Evolutionary conservation across 2,888 invertebrate species (phyloP), one percentile per base, ranked within the genome.

Genomic region (Pyrrhia umbra): DNA sequence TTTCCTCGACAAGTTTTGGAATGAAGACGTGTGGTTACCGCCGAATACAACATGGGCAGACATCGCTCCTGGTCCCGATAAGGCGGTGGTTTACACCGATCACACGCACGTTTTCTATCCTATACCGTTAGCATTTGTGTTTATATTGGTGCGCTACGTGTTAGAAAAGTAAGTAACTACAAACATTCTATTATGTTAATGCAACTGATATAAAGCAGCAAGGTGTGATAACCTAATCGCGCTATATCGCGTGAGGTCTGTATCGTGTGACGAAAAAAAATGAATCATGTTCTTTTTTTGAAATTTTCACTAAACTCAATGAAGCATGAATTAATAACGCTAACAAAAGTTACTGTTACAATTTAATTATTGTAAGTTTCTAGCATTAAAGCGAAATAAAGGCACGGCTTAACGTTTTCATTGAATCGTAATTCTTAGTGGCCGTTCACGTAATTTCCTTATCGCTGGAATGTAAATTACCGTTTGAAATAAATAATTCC

Each of bases 21-120:
- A 96, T 87, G 97, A 98, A 88, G 92, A 96, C 87, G 95, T 99
- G 88, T 99, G 99, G 99, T 96, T 99, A 85, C 99, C 99, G 80
- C 97, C 98, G 71, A 98, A 98, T 90, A 96, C 96, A 76, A 98
- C 98, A 82, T 99, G 99, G 99, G 96, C 96, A 68, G 97, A 98
- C 88, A 96, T 99, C 67, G 96, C 97, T 82, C 97, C 98, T 55
- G 96, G 96, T 66, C 95, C 96, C 60, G 96, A 96, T 81, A 96
- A 97, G 88, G 96, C 96, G 80, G 95, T 97, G 71, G 96, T 96
- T 77, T 97, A 97, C 93, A 97, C 98, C 61, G 96, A 98, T 88
- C 96, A 96, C 89, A 96, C 96, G 86, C 97, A 99, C 95, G 95
- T 99, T 83, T 95, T 97, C 83, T 97, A 96, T 92, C 98, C 98